Evolutionary conservation across 2,113 vertebrate genomes (phyloP), one percentile per base, ranked within the genome.

Genomic region (Phocoena sinus): DNA sequence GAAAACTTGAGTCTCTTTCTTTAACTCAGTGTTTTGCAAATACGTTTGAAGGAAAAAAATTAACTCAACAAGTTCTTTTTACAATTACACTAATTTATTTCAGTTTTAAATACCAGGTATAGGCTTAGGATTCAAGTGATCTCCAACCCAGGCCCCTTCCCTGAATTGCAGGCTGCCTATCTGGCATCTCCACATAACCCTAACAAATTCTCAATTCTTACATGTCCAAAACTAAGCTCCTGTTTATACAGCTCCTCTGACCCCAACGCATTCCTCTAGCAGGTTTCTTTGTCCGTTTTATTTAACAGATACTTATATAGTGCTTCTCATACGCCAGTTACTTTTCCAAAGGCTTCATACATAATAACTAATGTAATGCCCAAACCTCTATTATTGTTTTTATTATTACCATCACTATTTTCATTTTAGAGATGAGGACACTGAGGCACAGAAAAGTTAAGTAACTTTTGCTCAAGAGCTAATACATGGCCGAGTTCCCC

Each of bases 401-500:
- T 63, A 63, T 83, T 56, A 36, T 8, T 71, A 50, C 31, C 60
- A 56, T 73, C 50, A 6, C 60, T 56, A 73, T 41, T 44, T 13
- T 17, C 20, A 38, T 68, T 63, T 74, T 63, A 87, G 47, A 84
- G 20, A 44, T 31, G 33, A 38, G 15, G 53, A 68, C 41, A 33
- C 20, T 31, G 10, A 58, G 28, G 6, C 21, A 62, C 23, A 79
- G 38, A 62, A 56, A 65, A 62, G 17, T 38, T 21, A 47, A 60
- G 31, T 11, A 38, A 58, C 15, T 70, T 60, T 70, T 60, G 81
- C 11, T 74, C 28, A n/a, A 62, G 33, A 87, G 26, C 10, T 79
- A 18, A 8, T 63, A 5, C 0, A 5, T 33, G 1, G 33, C 38
- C 13, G 20, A 26, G 23, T 1, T 12, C 12, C 20, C 14, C 44